Conservation (phyloP, 2,888 invertebrate species). For the Polydrusus cervinus region DNA sequence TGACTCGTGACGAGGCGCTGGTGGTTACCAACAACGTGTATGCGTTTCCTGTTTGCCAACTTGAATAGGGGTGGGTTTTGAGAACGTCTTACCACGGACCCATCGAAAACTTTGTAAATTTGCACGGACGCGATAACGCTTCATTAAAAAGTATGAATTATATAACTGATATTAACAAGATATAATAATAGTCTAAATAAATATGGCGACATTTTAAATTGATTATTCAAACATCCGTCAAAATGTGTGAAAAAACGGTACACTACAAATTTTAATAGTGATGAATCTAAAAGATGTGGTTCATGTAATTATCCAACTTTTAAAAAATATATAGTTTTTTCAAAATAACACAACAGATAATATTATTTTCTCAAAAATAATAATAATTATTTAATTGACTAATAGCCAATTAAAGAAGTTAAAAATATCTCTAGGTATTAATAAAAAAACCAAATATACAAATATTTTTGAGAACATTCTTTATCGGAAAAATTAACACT, state of each 20-base stretch:
- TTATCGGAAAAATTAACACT: conserved; percentile 15
- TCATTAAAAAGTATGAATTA: background rate
- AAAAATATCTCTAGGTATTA: conserved; percentile 2
- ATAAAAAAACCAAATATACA: conserved; percentile 1
- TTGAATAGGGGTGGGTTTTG: too few relatives aligned
- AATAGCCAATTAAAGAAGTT: background rate
- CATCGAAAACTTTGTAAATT: background rate
- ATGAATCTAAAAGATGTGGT: too few relatives aligned
- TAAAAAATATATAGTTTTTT: too few relatives aligned
- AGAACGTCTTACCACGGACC: too few relatives aligned
- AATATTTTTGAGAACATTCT: conserved; percentile 16
- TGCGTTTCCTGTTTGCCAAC: too few relatives aligned
- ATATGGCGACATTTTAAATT: background rate
- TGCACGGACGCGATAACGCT: too few relatives aligned
- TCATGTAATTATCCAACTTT: too few relatives aligned
- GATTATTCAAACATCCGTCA: background rate
- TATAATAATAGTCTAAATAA: conserved; percentile 3
- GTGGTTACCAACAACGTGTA: too few relatives aligned
- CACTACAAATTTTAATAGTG: background rate
- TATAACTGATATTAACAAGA: background rate
- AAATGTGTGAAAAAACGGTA: conserved; percentile 5
- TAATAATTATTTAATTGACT: too few relatives aligned
- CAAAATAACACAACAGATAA: too few relatives aligned
- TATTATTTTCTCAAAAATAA: too few relatives aligned
- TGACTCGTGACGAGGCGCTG: too few relatives aligned